These are phyloP conservation scores for Progne subis DNA, from an alignment of 2,113 vertebrate species.

Conservation along the genomic window DNA sequence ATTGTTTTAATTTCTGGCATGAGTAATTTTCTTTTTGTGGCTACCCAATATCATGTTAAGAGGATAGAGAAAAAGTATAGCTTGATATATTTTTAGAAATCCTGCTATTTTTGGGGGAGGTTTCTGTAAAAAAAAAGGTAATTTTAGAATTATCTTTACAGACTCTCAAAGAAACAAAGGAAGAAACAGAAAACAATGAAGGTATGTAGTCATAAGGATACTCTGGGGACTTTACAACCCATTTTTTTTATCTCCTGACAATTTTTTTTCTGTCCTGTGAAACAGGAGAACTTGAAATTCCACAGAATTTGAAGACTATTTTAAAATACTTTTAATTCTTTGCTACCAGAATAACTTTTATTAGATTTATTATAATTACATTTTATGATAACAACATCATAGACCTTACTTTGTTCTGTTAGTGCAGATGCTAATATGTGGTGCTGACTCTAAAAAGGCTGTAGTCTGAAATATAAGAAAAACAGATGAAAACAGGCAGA, in stretches of 20 bases:
- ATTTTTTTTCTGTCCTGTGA: not conserved
- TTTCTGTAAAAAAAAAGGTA: not conserved
- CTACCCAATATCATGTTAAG: not conserved
- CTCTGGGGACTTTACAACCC: not conserved
- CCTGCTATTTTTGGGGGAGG: not conserved
- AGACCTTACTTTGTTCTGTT: not conserved
- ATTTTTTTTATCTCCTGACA: not conserved
- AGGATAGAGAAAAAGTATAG: not conserved
- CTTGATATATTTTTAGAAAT: not conserved
- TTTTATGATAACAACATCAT: not conserved
- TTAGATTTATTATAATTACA: not conserved
- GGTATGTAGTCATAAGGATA: conserved; percentile 39
- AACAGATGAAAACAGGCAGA: not conserved
- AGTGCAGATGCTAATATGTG: not conserved
- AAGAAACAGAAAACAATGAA: conserved; percentile 83
- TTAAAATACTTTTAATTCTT: not conserved
- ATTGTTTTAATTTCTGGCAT: not conserved
- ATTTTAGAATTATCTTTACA: conserved; percentile 56
- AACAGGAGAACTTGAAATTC: not conserved
- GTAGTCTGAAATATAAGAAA: not conserved
- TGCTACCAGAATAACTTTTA: not conserved
- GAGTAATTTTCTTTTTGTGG: not conserved
- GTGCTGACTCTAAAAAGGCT: not conserved
- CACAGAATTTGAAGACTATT: not conserved
- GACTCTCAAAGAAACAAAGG: conserved; percentile 92